A percentile compares a stretch with the other conserved stretches of the same genome.
Conservation (phyloP, 2,797 vertebrate genomes). For the Phalanger gymnotis region DNA sequence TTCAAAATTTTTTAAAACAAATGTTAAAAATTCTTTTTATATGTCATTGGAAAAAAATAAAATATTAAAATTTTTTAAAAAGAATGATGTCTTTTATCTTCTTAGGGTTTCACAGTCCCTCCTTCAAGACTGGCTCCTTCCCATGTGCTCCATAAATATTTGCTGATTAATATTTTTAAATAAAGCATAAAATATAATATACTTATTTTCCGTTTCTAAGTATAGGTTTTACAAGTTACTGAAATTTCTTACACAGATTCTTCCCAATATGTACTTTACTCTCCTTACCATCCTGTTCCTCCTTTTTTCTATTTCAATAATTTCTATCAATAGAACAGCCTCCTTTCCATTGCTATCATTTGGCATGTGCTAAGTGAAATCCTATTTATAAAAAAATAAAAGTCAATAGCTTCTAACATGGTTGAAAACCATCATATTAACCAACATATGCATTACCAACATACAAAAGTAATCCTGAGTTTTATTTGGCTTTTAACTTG, state of each 20-base stretch:
- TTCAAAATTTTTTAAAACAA: not conserved
- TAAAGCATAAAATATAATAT: not conserved
- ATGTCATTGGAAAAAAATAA: too few species aligned
- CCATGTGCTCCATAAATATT: not conserved
- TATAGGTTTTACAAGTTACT: not conserved
- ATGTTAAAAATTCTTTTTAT: not conserved
- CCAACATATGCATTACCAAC: not conserved
- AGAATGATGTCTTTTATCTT: not conserved
- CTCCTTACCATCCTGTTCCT: not conserved
- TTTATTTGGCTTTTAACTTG: not conserved
- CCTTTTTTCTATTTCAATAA: not conserved
- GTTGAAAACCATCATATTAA: not conserved
- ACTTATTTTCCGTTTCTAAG: not conserved
- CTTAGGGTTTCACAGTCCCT: not conserved
- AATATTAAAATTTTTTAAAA: not conserved
- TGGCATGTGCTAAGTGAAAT: not conserved
- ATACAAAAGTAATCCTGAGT: not conserved
- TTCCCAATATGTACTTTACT: not conserved
- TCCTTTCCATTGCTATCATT: not conserved
- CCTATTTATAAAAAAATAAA: slow-evolving; percentile 14
- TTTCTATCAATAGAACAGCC: not conserved
- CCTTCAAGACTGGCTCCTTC: not conserved
- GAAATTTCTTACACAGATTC: not conserved
- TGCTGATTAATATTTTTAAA: not conserved
- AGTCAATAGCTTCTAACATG: not conserved